Base-by-base conservation (phyloP, 2,113 vertebrate genomes). In the Halcyon senegalensis region DNA sequence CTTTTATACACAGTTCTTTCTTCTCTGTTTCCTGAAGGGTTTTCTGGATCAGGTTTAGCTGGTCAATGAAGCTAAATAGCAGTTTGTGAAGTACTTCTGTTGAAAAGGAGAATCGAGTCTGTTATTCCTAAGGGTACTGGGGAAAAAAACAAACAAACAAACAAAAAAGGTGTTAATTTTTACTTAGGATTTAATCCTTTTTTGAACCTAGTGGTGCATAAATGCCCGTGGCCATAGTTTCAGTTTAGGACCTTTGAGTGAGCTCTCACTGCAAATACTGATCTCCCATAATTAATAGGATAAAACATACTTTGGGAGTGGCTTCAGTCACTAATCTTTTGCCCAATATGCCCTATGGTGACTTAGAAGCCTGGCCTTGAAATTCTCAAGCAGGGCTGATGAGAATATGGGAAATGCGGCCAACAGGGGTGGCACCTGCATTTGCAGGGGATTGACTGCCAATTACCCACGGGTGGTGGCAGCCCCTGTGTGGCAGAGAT, bases 331-430 rank as follows among this genome's bases (percentile, higher is more conserved):
- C 28, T 50, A 5, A 24, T 19, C 51, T 59, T 39, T 27, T 46
- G 31, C 44, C 14, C 2, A 1, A 5, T 27, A 9, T 3, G 7
- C 7, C 16, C 8, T 17, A 8, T 11, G 23, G 11, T 2, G 3
- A 17, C 9, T 43, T 9, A 20, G 16, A 59, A 60, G 43, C 13
- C 31, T 3, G 2, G 20, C 4, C 16, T 41, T 30, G 48, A 39
- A 39, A 23, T 33, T 33, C 27, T 84, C 17, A 10, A 62, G 9
- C 30, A 25, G 13, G 56, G 20, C 4, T 25, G 37, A 33, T 48
- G 39, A 50, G 80, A 9, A 37, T 43, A 28, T 30, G 44, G 56
- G 56, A 53, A 75, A 23, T 0, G 2, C 5, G 43, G 18, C 21
- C 11, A 48, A 33, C 46, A 6, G 7, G 25, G 15, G 13, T 14